These are phyloP conservation scores for Sminthurides aquaticus DNA, from an alignment of 2,888 invertebrate species.

Conservation along the genomic window DNA sequence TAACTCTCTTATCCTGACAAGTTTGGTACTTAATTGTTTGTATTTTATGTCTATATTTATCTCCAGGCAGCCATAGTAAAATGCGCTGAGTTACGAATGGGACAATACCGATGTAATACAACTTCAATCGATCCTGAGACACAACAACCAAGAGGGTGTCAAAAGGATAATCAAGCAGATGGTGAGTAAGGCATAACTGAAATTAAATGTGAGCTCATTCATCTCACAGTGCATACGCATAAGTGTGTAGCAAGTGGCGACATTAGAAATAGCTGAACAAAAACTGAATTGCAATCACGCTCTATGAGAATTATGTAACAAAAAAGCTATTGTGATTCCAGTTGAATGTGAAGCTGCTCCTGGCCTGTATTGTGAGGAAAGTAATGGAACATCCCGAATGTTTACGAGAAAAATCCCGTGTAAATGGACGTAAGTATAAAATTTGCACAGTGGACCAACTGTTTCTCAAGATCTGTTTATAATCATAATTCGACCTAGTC, in stretches of 20 bases:
- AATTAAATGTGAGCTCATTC: not conserved
- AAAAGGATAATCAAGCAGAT: constrained; percentile 67
- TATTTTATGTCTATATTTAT: not conserved
- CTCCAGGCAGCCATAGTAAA: constrained; percentile 51
- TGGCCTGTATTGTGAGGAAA: constrained; percentile 71
- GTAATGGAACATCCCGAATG: constrained; percentile 59
- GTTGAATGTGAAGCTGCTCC: constrained; percentile 76
- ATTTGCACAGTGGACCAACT: too few species aligned
- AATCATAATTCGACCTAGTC: not conserved
- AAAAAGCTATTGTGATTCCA: constrained; percentile 51
- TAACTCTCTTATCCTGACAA: too few species aligned
- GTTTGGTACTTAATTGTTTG: too few species aligned
- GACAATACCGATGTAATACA: constrained; percentile 43
- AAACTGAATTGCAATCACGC: too few species aligned
- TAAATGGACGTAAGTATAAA: constrained; percentile 80
- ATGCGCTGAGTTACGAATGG: constrained; percentile 61
- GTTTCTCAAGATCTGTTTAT: constrained; percentile 5
- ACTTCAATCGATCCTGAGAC: constrained; percentile 69
- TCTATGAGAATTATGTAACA: too few species aligned
- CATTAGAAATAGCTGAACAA: too few species aligned
- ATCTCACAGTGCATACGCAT: too few species aligned
- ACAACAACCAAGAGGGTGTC: constrained; percentile 77
- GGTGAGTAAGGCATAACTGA: constrained; percentile 50
- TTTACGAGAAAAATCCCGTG: constrained; percentile 79
- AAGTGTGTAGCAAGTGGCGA: too few species aligned